phyloP scores from a whole-genome alignment of 1,140 invertebrate species.

The Pseudachorutes palmiensis region DNA sequence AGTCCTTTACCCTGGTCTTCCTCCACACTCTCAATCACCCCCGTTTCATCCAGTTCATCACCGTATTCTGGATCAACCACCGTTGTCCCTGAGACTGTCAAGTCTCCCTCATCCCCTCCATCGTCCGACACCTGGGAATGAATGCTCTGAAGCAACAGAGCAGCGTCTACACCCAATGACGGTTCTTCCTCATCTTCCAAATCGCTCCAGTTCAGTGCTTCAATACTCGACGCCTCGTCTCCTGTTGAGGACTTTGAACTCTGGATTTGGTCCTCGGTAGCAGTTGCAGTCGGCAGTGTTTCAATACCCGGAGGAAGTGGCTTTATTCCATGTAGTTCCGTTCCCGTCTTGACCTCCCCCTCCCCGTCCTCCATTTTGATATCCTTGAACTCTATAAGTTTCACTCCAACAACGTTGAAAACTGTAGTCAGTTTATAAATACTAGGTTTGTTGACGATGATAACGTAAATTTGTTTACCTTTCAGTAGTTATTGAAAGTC shows the following conservation, averaged over 20 bases:
- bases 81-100: background rate
- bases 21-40: background rate
- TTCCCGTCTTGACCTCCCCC: background rate
- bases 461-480: no score
- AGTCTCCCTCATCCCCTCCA: background rate
- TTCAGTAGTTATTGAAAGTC: no score
- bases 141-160: constrained; percentile 21
- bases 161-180: background rate
- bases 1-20: constrained; percentile 1
- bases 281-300: constrained; percentile 2
- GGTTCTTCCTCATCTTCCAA: constrained; percentile 31
- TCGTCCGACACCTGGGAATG: constrained; percentile 23
- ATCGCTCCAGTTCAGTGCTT: constrained; percentile 36
- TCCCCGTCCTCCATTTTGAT: no score
- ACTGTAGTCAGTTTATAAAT: no score
- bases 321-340: background rate
- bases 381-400: no score
- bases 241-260: constrained; percentile 5
- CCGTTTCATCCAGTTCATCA: background rate
- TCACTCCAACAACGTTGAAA: no score
- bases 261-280: background rate
- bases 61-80: background rate
- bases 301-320: no score
- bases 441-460: no score
- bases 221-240: constrained; percentile 33